phyloP scores from a whole-genome alignment of 2,888 invertebrate genomes.

The Drosophila neoperkinsi region DNA sequence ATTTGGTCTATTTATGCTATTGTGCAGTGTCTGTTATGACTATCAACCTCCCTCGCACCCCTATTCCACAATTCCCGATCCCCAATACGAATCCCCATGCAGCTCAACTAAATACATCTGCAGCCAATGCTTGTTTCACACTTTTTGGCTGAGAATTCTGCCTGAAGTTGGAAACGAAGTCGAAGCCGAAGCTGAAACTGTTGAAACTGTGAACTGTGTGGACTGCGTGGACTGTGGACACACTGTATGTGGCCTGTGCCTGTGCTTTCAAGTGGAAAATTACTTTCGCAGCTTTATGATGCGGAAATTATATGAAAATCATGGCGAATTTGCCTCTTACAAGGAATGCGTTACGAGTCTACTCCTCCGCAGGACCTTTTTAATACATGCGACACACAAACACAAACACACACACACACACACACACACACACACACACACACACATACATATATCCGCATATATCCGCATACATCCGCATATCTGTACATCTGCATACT shows the following conservation, averaged over 20 bases:
- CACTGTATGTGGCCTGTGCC: constrained; percentile 47
- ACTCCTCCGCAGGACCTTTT: constrained; percentile 36
- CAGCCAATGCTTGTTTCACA: constrained; percentile 40
- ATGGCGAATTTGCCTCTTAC: constrained; percentile 82
- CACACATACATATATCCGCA: constrained; percentile 2
- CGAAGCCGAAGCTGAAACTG: background rate
- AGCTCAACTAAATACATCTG: constrained; percentile 10
- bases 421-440: constrained; percentile 1
- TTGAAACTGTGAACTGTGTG: constrained; percentile 19
- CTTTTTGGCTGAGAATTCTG: constrained; percentile 36
- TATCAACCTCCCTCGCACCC: background rate
- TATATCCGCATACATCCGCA: constrained; percentile 13
- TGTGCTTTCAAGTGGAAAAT: constrained; percentile 84
- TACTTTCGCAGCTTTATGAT: constrained; percentile 85
- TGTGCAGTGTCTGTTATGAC: constrained; percentile 6
- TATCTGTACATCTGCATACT: constrained; percentile 49
- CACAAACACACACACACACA: background rate
- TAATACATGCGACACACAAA: constrained; percentile 15
- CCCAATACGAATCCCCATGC: background rate
- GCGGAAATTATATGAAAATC: constrained; percentile 85
- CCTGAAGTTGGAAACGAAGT: background rate
- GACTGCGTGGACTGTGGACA: constrained; percentile 23
- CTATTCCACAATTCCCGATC: background rate
- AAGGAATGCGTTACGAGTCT: constrained; percentile 60
- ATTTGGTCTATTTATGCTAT: background rate